phyloP scores from a whole-genome alignment of 2,888 invertebrate species.

The Scrobipalpa atriplicella region DNA sequence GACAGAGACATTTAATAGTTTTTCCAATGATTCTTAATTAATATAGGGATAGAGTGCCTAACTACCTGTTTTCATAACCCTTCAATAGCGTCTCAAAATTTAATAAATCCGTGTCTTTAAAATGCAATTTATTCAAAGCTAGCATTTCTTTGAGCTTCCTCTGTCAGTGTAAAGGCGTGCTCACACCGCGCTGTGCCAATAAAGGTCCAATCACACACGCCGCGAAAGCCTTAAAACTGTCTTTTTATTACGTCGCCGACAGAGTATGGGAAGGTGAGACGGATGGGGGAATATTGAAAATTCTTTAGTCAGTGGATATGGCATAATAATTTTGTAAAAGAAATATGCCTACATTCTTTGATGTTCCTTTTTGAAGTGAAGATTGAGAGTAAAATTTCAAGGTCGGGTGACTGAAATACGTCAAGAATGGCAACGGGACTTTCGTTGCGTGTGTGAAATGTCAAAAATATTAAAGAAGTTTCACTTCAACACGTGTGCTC shows the following conservation, averaged over 20 bases:
- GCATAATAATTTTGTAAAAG: neutral
- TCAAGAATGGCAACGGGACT: no score
- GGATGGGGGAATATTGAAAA: neutral
- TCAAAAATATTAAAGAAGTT: no score
- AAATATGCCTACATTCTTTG: neutral
- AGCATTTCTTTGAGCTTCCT: constrained; percentile 6
- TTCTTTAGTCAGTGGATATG: constrained; percentile 13
- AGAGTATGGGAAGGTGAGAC: constrained; percentile 29
- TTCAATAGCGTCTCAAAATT: neutral
- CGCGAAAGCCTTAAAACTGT: constrained; percentile 58
- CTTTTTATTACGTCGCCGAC: constrained; percentile 53
- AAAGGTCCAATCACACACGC: constrained; percentile 69
- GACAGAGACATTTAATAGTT: no score
- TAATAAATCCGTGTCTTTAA: constrained; percentile 6
- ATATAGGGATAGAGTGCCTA: no score
- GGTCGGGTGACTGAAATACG: no score
- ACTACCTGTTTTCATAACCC: no score
- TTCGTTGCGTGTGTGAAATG: no score
- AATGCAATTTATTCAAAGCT: constrained; percentile 19
- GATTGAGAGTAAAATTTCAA: no score
- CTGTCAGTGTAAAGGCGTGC: constrained; percentile 6
- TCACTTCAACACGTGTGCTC: no score
- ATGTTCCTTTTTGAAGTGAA: no score
- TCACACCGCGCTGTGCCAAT: constrained; percentile 41
- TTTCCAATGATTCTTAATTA: no score